phyloP scores from a whole-genome alignment of 2,888 invertebrate genomes.

The Drosophila setosimentum region DNA sequence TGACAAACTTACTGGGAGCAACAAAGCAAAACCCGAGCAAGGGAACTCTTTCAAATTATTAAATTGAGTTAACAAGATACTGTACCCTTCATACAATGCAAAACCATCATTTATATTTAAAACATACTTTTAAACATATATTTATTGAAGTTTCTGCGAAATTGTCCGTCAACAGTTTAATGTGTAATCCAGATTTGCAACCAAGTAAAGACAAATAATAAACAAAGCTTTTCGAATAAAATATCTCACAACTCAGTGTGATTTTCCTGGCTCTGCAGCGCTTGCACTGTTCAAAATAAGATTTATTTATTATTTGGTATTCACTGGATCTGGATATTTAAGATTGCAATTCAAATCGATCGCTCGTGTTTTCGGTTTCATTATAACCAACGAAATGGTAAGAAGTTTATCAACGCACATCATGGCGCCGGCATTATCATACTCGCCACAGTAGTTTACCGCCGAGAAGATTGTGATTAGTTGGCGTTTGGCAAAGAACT shows the following conservation, averaged over 20 bases:
- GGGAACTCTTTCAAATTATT: neutral
- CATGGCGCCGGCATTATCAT: constrained; percentile 96
- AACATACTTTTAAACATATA: neutral
- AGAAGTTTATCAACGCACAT: constrained; percentile 85
- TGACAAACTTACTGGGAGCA: neutral
- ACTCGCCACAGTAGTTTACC: constrained; percentile 97
- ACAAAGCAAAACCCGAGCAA: neutral
- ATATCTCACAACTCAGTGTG: neutral
- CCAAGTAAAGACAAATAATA: neutral
- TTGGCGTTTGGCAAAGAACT: constrained; percentile 98
- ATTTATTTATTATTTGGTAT: neutral
- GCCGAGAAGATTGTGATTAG: constrained; percentile 96
- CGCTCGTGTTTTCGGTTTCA: constrained; percentile 31
- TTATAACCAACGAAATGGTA: constrained; percentile 30
- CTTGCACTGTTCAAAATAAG: neutral
- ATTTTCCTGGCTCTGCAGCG: neutral
- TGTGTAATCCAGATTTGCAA: neutral
- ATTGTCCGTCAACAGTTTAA: neutral
- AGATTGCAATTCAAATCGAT: neutral
- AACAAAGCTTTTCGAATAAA: neutral
- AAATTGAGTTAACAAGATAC: neutral
- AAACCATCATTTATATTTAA: neutral
- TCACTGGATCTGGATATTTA: neutral
- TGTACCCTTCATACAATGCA: neutral
- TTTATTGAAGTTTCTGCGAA: neutral